Evolutionary conservation across 2,113 vertebrate genomes (phyloP).

Genomic region (Chaetodon auriga): DNA sequence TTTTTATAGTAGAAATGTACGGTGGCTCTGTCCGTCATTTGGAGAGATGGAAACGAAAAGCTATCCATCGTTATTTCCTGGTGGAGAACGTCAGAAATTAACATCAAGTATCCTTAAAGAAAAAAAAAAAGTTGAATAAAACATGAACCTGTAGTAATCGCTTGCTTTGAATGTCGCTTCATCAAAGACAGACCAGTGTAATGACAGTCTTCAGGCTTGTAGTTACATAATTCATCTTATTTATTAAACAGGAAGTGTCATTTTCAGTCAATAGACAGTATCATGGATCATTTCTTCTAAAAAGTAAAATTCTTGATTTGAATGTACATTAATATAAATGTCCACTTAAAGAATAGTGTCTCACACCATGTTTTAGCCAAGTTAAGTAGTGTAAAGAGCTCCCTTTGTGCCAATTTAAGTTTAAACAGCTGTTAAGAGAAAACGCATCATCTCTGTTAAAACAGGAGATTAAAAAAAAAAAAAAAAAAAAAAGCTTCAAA

Average conservation of each 20-base stretch:
- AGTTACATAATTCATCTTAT: slow-evolving; percentile 60
- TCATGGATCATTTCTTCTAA: slow-evolving; percentile 46
- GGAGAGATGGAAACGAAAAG: slow-evolving; percentile 84
- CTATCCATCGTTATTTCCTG: slow-evolving; percentile 78
- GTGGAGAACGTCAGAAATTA: slow-evolving; percentile 47
- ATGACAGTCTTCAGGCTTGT: slow-evolving; percentile 33
- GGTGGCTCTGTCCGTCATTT: slow-evolving; percentile 85
- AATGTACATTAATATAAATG: slow-evolving; percentile 67
- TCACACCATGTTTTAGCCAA: slow-evolving; percentile 62
- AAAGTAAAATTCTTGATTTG: slow-evolving; percentile 65
- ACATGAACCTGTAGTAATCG: slow-evolving; percentile 72
- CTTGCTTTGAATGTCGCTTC: slow-evolving; percentile 63
- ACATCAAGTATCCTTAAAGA: slow-evolving; percentile 16
- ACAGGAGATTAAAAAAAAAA: not conserved
- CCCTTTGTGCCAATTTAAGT: slow-evolving; percentile 64
- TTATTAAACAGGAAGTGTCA: slow-evolving; percentile 75
- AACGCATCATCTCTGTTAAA: slow-evolving; percentile 14
- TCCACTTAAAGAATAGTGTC: slow-evolving; percentile 72
- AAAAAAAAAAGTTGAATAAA: slow-evolving; percentile 87
- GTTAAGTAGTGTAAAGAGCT: slow-evolving; percentile 76
- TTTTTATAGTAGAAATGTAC: slow-evolving; percentile 89
- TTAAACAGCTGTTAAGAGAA: slow-evolving; percentile 51
- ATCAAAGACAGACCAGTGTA: slow-evolving; percentile 23
- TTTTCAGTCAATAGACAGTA: slow-evolving; percentile 60
- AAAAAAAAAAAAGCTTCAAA: slow-evolving; percentile 29